phyloP scores from a whole-genome alignment of 2,797 vertebrate genomes.

The Platalea minor region DNA sequence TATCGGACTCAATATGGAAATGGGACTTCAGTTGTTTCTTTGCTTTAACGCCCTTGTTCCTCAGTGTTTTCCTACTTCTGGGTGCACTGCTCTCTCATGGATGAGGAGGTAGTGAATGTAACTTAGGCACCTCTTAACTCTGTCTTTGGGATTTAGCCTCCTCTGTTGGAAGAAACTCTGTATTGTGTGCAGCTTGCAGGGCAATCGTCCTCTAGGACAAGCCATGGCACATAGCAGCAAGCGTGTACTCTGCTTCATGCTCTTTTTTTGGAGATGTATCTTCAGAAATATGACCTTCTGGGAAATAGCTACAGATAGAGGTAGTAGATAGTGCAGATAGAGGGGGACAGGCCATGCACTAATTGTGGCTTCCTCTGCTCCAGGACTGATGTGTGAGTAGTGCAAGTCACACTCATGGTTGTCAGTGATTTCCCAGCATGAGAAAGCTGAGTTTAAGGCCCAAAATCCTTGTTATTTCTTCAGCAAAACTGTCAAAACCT shows the following conservation, averaged over 20 bases:
- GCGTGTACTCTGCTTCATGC: background rate
- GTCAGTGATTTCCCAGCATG: background rate
- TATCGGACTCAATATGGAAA: background rate
- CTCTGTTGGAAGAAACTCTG: background rate
- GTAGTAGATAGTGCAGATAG: background rate
- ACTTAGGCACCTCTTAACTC: background rate
- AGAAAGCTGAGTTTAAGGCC: background rate
- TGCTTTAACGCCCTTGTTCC: background rate
- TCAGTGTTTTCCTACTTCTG: background rate
- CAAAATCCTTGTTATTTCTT: background rate
- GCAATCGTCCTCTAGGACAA: background rate
- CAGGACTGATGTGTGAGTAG: background rate
- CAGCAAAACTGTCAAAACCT: background rate
- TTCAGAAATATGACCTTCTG: background rate
- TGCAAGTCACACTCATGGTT: background rate
- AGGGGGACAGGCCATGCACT: background rate
- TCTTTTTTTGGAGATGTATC: background rate
- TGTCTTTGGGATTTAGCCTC: background rate
- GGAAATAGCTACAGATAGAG: background rate
- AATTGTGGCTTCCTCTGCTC: background rate
- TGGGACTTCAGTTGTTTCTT: background rate
- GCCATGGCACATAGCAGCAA: background rate
- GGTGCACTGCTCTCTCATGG: background rate
- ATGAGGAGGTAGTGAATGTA: rapidly evolving
- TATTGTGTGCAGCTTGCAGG: background rate